These are phyloP conservation scores for Meghimatium bilineatum DNA, from an alignment of 2,888 invertebrate genomes.

Conservation along the genomic window DNA sequence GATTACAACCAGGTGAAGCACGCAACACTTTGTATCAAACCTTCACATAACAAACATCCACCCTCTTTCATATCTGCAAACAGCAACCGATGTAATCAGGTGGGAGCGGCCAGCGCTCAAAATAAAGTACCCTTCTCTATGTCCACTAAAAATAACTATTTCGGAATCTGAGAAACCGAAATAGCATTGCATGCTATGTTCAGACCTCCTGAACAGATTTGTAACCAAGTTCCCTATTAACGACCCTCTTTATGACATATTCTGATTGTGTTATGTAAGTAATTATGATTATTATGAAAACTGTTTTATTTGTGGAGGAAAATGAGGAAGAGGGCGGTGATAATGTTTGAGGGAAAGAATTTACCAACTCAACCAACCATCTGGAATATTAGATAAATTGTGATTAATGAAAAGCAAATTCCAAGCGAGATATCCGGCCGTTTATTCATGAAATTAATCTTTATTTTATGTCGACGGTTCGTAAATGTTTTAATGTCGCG, in stretches of 20 bases:
- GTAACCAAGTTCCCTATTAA: not conserved
- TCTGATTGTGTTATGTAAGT: not conserved
- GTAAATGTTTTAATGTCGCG: too few species aligned
- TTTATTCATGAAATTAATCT: not conserved
- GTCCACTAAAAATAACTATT: not conserved
- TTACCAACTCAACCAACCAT: not conserved
- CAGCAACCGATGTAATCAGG: too few species aligned
- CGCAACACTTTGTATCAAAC: too few species aligned
- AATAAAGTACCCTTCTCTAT: not conserved
- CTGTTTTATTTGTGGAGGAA: not conserved
- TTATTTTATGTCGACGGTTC: too few species aligned
- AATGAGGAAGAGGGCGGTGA: not conserved
- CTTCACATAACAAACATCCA: too few species aligned
- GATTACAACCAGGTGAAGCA: too few species aligned
- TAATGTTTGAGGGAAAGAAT: not conserved
- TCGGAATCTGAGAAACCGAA: not conserved
- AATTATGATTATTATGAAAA: not conserved
- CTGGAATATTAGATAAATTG: not conserved
- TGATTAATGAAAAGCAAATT: not conserved
- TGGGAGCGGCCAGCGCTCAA: not conserved
- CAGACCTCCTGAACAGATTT: not conserved
- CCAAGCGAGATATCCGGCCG: not conserved
- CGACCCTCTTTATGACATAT: not conserved
- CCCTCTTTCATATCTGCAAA: too few species aligned
- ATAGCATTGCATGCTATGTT: not conserved